Percentiles rank a stretch among this genome's conserved stretches.
Evolutionary conservation across 2,797 vertebrate genomes (phyloP).

Genomic region (Peromyscus nudipes): DNA sequence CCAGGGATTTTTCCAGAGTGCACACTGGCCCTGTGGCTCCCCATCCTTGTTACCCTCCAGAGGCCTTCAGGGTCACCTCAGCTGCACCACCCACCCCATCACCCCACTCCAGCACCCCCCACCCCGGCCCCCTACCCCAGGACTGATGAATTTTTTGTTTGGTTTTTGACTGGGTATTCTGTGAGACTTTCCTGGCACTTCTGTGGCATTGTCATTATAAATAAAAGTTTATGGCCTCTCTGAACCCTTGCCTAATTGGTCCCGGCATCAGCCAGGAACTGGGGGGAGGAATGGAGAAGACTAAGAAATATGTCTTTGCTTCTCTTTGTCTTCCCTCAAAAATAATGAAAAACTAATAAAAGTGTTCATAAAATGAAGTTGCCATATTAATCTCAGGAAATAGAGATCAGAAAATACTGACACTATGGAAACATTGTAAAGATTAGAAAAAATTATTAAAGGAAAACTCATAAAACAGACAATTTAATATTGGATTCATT

Average conservation of each 20-base stretch:
- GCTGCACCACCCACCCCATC: not conserved
- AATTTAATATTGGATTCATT: conserved; percentile 78
- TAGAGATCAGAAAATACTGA: conserved; percentile 76
- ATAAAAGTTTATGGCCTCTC: conserved; percentile 1
- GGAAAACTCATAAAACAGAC: conserved; percentile 75
- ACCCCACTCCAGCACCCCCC: too few relatives aligned
- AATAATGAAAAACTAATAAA: conserved; percentile 67
- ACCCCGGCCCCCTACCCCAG: not conserved
- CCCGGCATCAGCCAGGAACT: conserved; percentile 5
- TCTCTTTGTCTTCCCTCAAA: conserved; percentile 61
- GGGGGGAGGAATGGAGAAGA: not conserved
- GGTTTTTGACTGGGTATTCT: not conserved
- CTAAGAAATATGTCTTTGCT: conserved; percentile 37
- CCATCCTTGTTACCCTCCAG: not conserved
- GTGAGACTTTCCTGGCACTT: conserved; percentile 31
- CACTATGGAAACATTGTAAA: conserved; percentile 77
- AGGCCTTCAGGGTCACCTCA: not conserved
- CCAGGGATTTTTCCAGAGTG: not conserved
- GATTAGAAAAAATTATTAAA: conserved; percentile 83
- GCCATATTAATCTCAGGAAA: conserved; percentile 81
- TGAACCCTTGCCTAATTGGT: conserved; percentile 43
- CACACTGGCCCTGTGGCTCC: not conserved
- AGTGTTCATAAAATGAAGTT: conserved; percentile 78
- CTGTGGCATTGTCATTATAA: conserved; percentile 29
- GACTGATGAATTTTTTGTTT: not conserved